Evolutionary conservation across 2,797 vertebrate species (phyloP).

Genomic region (Zenarchopterus dispar): DNA sequence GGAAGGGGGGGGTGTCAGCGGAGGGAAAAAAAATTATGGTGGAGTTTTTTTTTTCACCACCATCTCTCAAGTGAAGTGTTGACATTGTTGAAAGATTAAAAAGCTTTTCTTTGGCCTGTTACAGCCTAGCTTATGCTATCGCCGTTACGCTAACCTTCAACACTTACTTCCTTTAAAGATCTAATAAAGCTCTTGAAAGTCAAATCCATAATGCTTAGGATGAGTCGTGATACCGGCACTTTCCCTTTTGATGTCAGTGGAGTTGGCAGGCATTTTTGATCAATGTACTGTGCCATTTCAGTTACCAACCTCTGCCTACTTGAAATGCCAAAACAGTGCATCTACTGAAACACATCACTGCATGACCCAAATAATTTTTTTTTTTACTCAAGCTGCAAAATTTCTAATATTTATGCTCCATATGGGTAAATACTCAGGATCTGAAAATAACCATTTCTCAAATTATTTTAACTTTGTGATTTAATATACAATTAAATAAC

Average conservation of each 20-base stretch:
- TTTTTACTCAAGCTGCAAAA: conserved; percentile 6
- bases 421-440: neutral
- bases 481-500: too few relatives aligned
- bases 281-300: conserved; percentile 71
- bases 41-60: neutral
- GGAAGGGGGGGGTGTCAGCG: neutral
- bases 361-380: conserved; percentile 5
- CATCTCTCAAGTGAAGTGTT: conserved; percentile 51
- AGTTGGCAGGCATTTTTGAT: conserved; percentile 68
- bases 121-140: conserved; percentile 54
- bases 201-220: conserved; percentile 69
- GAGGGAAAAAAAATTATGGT: neutral
- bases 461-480: neutral
- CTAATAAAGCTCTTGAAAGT: conserved; percentile 72
- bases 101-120: conserved; percentile 48
- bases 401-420: conserved; percentile 4
- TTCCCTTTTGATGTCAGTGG: conserved; percentile 69
- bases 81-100: conserved; percentile 73
- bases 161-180: conserved; percentile 73
- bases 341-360: conserved; percentile 34
- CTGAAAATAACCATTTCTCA: neutral
- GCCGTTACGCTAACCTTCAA: conserved; percentile 58
- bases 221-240: conserved; percentile 64
- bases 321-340: conserved; percentile 48
- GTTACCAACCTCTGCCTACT: conserved; percentile 60